Evolutionary conservation across 2,797 vertebrate species (phyloP), one percentile per base, ranked within the genome.

Genomic region (Sebastes cheni): DNA sequence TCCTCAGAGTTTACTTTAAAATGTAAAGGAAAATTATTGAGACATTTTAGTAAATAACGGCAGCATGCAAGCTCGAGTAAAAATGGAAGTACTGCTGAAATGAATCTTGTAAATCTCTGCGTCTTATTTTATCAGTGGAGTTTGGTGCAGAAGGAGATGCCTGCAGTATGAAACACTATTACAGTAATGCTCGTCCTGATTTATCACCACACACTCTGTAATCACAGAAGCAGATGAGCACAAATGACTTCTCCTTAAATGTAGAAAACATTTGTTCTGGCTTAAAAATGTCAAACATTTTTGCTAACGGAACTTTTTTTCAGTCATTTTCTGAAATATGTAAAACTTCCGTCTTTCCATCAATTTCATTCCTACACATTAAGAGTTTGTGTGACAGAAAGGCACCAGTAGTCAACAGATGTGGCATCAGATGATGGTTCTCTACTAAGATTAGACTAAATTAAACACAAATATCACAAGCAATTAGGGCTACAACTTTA

Each of bases 221-320:
- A 68, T 58, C 29, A 22, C 75, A 65, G 42, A 34, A 72, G 58
- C 67, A 79, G 62, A 75, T 60, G 54, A 75, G 54, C 64, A 30
- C 22, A 65, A 69, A 36, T 61, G n/a, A 66, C 61, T 71, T 66
- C 10, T 22, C 34, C 36, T 39, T 7, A 30, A 78, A 78, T 42
- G 58, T 32, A 22, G 12, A 55, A 83, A 83, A 67, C 50, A 66
- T 75, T 69, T 50, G 32, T 11, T 72, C 66, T 23, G 23, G 36
- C 59, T 34, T 55, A 3, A 18, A 14, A 18, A n/a, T 18, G 5
- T 54, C 54, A 61, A 59, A 46, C 13, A 13, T 64, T 54, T 54
- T 18, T 30, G 18, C 23, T 29, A 29, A 42, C 2, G 4, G 20
- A 18, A 59, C 7, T 6, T 52, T 67, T 30, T 42, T 29, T 13